Conservation (phyloP, 2,888 invertebrate genomes). For the Ophioninae sp. region DNA sequence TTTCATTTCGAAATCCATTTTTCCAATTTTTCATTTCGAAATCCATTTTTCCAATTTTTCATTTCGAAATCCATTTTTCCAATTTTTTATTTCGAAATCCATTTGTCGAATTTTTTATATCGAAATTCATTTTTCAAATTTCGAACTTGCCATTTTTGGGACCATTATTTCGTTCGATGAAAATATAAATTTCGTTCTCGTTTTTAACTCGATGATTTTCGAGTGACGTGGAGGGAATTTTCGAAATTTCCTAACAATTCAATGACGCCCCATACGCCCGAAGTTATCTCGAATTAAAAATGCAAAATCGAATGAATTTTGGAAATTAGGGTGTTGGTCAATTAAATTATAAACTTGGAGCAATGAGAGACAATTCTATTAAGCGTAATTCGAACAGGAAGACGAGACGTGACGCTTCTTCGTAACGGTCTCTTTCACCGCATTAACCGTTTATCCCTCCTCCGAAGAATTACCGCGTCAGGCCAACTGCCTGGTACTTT, state of each 20-base stretch:
- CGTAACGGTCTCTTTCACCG: neutral
- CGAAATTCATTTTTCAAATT: too few species aligned
- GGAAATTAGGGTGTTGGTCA: neutral
- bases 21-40: neutral
- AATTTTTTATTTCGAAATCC: too few species aligned
- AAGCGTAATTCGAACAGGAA: neutral
- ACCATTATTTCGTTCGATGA: neutral
- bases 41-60: too few species aligned
- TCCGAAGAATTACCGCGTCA: constrained; percentile 5
- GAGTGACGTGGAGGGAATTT: neutral
- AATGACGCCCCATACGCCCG: neutral
- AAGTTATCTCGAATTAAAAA: neutral
- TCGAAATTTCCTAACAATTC: neutral
- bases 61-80: too few species aligned
- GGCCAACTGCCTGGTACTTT: constrained; percentile 27
- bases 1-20: too few species aligned
- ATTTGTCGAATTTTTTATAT: too few species aligned
- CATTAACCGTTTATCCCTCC: constrained; percentile 14
- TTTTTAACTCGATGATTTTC: neutral
- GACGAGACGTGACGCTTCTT: neutral
- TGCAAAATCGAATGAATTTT: neutral
- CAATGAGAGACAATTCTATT: neutral
- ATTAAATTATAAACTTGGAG: neutral
- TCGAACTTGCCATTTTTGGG: neutral
- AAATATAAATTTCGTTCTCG: neutral